phyloP scores from a whole-genome alignment of 2,797 vertebrate species.

The Merluccius polli region DNA sequence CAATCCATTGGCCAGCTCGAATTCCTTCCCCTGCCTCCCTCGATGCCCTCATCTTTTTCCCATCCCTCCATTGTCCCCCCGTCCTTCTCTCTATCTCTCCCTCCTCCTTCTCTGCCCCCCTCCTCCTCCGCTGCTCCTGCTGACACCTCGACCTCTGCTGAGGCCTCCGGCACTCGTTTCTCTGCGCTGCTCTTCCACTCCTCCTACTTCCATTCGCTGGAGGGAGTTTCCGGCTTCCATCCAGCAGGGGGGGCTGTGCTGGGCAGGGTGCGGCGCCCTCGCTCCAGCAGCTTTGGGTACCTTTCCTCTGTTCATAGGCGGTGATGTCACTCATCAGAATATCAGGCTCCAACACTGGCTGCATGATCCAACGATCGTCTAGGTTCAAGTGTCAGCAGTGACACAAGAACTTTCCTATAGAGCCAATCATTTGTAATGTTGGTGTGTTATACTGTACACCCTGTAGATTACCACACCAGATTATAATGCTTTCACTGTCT shows the following conservation, averaged over 20 bases:
- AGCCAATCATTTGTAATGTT: no score
- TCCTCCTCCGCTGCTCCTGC: constrained; percentile 16
- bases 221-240: constrained; percentile 39
- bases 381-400: not conserved
- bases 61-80: constrained; percentile 46
- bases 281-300: constrained; percentile 58
- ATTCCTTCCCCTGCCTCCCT: constrained; percentile 58
- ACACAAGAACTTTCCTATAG: not conserved
- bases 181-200: constrained; percentile 50
- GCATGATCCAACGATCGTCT: not conserved
- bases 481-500: no score
- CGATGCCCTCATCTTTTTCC: constrained; percentile 67
- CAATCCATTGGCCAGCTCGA: constrained; percentile 78
- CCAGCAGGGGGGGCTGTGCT: constrained; percentile 35
- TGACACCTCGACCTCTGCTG: constrained; percentile 11
- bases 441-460: no score
- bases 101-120: constrained; percentile 34
- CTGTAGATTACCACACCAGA: no score
- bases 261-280: not conserved
- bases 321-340: not conserved
- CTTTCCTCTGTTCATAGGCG: constrained; percentile 12
- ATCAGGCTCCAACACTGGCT: not conserved
- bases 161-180: constrained; percentile 29
- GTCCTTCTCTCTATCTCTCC: constrained; percentile 10
- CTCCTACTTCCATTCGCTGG: constrained; percentile 44